phyloP scores from a whole-genome alignment of 2,113 vertebrate genomes.

The Leucoraja erinaceus region DNA sequence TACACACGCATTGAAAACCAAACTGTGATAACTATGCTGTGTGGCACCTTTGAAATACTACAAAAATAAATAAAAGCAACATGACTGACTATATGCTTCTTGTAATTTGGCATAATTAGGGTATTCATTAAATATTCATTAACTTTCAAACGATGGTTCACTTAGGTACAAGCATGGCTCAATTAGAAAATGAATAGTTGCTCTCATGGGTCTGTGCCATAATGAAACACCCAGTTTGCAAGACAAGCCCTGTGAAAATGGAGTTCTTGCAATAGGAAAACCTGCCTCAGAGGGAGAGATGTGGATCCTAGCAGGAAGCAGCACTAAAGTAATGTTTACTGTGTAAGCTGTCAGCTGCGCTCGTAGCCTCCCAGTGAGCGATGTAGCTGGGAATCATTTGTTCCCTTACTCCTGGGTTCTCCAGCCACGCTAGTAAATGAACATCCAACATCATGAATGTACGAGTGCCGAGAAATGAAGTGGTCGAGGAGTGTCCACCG shows the following conservation, averaged over 20 bases:
- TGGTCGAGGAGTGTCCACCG: not conserved
- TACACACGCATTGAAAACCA: not conserved
- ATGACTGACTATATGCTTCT: not conserved
- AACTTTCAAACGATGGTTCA: not conserved
- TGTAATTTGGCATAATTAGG: slow-evolving; percentile 12
- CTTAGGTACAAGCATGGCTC: not conserved
- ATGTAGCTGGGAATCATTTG: slow-evolving; percentile 43
- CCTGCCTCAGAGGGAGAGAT: not conserved
- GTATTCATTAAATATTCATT: slow-evolving; percentile 32
- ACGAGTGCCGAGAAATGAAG: not conserved
- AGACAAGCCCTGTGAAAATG: not conserved
- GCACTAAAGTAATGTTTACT: slow-evolving; percentile 44
- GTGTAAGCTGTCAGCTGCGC: slow-evolving; percentile 45
- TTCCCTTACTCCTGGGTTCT: not conserved
- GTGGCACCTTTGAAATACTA: not conserved
- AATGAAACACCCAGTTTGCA: not conserved
- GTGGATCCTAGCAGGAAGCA: slow-evolving; percentile 29
- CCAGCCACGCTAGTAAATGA: not conserved
- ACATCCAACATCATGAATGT: not conserved
- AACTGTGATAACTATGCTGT: not conserved
- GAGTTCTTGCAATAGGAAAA: not conserved
- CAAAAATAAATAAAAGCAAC: slow-evolving; percentile 12
- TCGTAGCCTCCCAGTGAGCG: slow-evolving; percentile 42
- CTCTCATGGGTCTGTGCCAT: not conserved
- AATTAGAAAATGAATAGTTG: not conserved